A percentile compares a stretch with the other conserved stretches of the same genome.
phyloP scores from a whole-genome alignment of 2,888 invertebrate species.

The Drosophila siamana region DNA sequence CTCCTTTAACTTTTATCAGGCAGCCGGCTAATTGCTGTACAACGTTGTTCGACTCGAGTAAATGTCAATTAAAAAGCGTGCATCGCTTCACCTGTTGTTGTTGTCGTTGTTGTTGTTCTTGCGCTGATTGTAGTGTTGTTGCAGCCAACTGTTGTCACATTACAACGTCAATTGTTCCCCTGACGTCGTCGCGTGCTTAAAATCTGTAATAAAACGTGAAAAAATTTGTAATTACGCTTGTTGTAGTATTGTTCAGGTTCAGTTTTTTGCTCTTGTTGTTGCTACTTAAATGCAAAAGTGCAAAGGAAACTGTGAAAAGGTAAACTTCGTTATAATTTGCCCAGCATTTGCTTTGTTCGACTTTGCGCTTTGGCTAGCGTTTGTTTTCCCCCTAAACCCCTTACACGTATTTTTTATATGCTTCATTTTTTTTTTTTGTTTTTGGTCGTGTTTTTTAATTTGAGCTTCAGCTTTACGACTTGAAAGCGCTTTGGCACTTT shows the following conservation, averaged over 20 bases:
- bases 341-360: slow-evolving; percentile 40
- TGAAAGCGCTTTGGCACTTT: slow-evolving; percentile 72
- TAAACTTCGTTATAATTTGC: slow-evolving; percentile 72
- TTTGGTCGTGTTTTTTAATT: slow-evolving; percentile 47
- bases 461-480: slow-evolving; percentile 72
- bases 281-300: slow-evolving; percentile 60
- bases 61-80: slow-evolving; percentile 80
- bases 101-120: slow-evolving; percentile 21
- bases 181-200: slow-evolving; percentile 62
- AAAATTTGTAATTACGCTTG: slow-evolving; percentile 80
- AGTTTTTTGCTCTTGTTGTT: slow-evolving; percentile 31
- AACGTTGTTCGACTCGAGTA: slow-evolving; percentile 66
- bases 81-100: slow-evolving; percentile 53
- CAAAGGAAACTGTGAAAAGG: slow-evolving; percentile 57
- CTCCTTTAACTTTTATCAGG: slow-evolving; percentile 38
- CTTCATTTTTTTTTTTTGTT: no score
- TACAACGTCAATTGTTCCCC: slow-evolving; percentile 76
- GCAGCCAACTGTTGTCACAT: slow-evolving; percentile 77
- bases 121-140: slow-evolving; percentile 34
- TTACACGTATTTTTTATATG: slow-evolving; percentile 4
- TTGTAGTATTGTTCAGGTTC: slow-evolving; percentile 36
- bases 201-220: slow-evolving; percentile 81
- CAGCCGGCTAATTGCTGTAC: slow-evolving; percentile 68
- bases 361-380: neutral
- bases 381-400: neutral